phyloP scores from a whole-genome alignment of 2,797 vertebrate species.

The Characodon lateralis region DNA sequence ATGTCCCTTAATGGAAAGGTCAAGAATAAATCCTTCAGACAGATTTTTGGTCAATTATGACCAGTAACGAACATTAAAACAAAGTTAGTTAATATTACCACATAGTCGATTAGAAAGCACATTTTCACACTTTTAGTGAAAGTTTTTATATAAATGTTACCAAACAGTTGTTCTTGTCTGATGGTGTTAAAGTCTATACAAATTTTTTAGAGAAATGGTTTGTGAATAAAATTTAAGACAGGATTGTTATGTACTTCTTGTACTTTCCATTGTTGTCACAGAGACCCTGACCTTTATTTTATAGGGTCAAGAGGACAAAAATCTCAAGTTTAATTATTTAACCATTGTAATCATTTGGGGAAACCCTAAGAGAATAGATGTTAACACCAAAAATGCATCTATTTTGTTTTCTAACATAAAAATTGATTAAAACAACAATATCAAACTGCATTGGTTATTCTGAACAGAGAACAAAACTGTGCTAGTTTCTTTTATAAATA shows the following conservation, averaged over 20 bases:
- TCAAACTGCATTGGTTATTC: not conserved
- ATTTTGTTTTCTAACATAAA: not conserved
- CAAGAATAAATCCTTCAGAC: too few relatives aligned
- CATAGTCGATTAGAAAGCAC: conserved; percentile 7
- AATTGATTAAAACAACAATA: not conserved
- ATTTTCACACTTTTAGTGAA: conserved; percentile 9
- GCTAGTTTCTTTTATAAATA: not conserved
- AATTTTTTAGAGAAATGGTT: not conserved
- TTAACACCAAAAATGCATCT: not conserved
- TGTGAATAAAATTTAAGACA: not conserved
- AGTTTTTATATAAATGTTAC: conserved; percentile 7
- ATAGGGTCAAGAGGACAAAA: not conserved
- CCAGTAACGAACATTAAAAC: not conserved
- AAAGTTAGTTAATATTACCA: not conserved
- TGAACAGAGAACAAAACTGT: not conserved
- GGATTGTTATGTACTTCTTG: not conserved
- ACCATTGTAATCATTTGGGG: not conserved
- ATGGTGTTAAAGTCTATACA: not conserved
- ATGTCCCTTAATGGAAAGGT: too few relatives aligned
- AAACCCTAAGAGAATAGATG: not conserved
- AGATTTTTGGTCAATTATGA: not conserved
- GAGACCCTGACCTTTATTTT: not conserved
- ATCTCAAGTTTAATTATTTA: not conserved
- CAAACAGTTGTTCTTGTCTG: not conserved
- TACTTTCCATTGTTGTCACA: not conserved